Conservation (phyloP, 2,888 invertebrate species). For the Leptinotarsa peninsularis region DNA sequence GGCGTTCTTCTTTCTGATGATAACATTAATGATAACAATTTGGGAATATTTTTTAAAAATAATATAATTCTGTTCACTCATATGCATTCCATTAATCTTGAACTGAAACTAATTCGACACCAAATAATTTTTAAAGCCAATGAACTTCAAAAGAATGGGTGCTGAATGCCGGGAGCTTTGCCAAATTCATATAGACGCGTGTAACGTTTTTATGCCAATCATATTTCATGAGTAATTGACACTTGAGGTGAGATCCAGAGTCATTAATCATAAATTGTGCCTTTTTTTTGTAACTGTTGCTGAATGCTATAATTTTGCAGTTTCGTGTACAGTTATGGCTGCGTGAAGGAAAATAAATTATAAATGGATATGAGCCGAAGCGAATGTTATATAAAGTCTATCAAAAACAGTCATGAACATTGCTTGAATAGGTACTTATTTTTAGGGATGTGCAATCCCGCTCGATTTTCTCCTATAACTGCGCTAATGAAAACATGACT, state of each 20-base stretch:
- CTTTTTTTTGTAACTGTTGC: constrained; percentile 1
- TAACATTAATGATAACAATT: no score
- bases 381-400: not conserved
- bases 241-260: constrained; percentile 5
- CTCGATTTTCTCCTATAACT: no score
- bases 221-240: constrained; percentile 17
- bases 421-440: not conserved
- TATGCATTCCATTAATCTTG: not conserved
- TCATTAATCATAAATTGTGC: constrained; percentile 2
- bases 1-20: no score
- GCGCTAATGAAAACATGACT: no score
- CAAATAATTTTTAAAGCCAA: constrained; percentile 7
- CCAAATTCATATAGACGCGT: constrained; percentile 7
- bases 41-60: no score
- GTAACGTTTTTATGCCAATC: constrained; percentile 18
- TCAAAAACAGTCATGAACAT: not conserved
- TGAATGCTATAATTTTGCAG: not conserved
- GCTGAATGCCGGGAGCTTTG: constrained; percentile 15
- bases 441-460: not conserved
- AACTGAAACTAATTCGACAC: not conserved
- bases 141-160: not conserved
- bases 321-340: not conserved
- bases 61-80: not conserved
- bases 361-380: not conserved
- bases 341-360: not conserved